Base-by-base conservation (phyloP, 2,113 vertebrate genomes). In the Percina caprodes region DNA sequence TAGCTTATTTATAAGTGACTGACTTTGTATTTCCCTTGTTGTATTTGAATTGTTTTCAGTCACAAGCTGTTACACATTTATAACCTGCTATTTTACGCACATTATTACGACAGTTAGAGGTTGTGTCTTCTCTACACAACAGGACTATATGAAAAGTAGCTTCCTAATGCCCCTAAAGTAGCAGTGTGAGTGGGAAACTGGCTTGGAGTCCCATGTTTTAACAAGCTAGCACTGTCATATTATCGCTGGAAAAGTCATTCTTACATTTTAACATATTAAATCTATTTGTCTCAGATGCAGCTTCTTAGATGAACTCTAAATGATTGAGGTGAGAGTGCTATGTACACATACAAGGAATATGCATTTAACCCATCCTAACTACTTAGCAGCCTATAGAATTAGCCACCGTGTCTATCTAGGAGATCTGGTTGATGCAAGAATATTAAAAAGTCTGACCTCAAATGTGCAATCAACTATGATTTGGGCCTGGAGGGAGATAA, bases 11-110 rank as follows among this genome's bases (percentile, higher is more conserved):
- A 39, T 46, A 69, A 56, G 33, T 12, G 49, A 56, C 33, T 70
- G 46, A 21, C 46, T 72, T 71, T 65, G 66, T 23, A 30, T 76
- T 59, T 33, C 69, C 23, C 21, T 13, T 69, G 26, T 33, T 21
- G 0, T 46, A 54, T 73, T 52, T 21, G 0, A 51, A 54, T 73
- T 52, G 12, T 45, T 52, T 65, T 45, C 63, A 30, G 19, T 69
- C 45, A 78, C 35, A 33, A 45, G 16, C 16, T 26, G 16, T 54
- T 66, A 39, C 12, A 62, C 42, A 30, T 48, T 19, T 13, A 14
- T 24, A 12, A 9, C 49, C 26, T 23, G 39, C 16, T 13, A 11
- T n/a, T 48, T 73, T 55, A 42, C 1, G 0, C 7, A 52, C 21
- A n/a, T 33, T 42, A 26, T 23, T 66, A 35, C 0, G 2, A 42